Conservation (phyloP, 2,113 vertebrate species). For the Bos indicus region DNA sequence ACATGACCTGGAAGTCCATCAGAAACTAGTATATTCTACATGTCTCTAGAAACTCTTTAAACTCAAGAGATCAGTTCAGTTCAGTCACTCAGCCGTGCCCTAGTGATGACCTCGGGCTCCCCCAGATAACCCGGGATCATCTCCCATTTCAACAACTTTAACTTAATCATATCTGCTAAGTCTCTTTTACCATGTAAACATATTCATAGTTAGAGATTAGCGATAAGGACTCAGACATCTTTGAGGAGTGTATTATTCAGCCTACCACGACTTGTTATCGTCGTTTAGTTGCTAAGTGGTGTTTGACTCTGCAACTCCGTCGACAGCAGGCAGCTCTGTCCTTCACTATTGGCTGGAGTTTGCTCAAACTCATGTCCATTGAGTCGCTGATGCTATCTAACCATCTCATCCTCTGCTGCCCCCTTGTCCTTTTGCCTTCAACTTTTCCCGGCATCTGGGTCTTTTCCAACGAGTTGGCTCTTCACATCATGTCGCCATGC, state of each 20-base stretch:
- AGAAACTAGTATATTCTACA: neutral
- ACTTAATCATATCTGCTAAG: neutral
- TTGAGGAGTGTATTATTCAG: neutral
- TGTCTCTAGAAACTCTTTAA: neutral
- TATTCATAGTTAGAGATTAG: neutral
- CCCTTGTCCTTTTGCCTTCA: neutral
- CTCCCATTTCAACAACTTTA: neutral
- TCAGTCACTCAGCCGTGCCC: neutral
- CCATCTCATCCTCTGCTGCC: neutral
- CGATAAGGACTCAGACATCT: neutral
- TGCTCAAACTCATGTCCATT: neutral
- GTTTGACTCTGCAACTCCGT: neutral
- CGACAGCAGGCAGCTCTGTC: neutral
- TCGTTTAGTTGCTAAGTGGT: fast-evolving
- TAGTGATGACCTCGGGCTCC: neutral
- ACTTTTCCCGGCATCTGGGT: neutral
- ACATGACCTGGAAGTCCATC: neutral
- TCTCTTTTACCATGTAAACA: neutral
- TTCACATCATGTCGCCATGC: neutral
- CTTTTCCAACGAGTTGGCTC: neutral
- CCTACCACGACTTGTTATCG: neutral
- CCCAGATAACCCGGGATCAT: neutral
- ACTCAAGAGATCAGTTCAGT: neutral
- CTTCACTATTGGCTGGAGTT: neutral
- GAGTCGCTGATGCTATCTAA: neutral